Base-by-base conservation (phyloP, 2,888 invertebrate genomes). In the Pseudoips prasinana region DNA sequence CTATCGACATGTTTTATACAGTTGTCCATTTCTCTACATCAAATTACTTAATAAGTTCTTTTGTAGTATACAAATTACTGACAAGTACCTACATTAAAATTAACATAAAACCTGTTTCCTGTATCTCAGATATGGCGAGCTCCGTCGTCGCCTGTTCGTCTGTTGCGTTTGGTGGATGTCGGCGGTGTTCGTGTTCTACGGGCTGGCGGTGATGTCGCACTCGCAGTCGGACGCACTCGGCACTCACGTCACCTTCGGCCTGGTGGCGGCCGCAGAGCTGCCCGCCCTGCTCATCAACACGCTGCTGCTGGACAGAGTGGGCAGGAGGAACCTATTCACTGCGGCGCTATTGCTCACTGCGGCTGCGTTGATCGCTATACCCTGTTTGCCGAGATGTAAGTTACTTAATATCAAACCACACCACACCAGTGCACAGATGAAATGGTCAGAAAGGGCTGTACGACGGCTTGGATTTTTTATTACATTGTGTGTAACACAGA, bases 121-220 rank as follows among this genome's bases (percentile, higher is more conserved):
- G n/a, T n/a, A n/a, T n/a, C n/a, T 20, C 7, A 85, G 85, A 36
- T 84, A 85, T 64, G 54, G 69, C 1, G 75, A 64, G 22, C 63
- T 86, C n/a, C 76, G 86, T 0, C 73, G 75, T 3, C 81, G 86
- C 1, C 62, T 86, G 46, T 50, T 56, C 46, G 83, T 84, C 29
- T 86, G 85, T 66, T 79, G 73, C 67, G 73, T 69, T 55, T 86
- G 86, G 86, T 86, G 86, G 86, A 51, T 73, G 46, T 77, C 76
- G 5, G 83, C 78, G 1, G 84, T 86, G 60, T 81, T 86, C 73
- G 86, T 86, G 67, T 84, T 83, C 72, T 86, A 85, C 73, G 86
- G 85, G 41, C 73, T 85, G 62, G 86, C 86, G 14, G 86, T 79
- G 49, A 73, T 73, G 33, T 68, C 85, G 62, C 80, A 74, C 55